These are phyloP conservation scores for Sclerodermus sp. DNA, from an alignment of 2,888 invertebrate genomes.

Conservation along the genomic window DNA sequence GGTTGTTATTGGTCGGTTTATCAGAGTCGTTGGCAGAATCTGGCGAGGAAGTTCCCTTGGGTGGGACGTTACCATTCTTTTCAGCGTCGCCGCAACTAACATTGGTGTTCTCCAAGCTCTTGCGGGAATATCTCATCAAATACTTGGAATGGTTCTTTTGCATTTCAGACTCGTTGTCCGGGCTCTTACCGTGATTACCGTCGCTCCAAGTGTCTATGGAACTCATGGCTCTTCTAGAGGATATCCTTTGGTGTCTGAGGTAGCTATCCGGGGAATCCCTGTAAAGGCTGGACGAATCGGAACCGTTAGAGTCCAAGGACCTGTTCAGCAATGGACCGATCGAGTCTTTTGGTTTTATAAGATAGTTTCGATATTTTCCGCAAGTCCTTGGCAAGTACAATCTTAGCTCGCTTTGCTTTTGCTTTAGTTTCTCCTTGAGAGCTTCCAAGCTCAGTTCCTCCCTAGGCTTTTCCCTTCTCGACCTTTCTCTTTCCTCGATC, in stretches of 20 bases:
- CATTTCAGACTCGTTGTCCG: background rate
- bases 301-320: conserved; percentile 6
- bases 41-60: too few relatives aligned
- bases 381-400: conserved; percentile 39
- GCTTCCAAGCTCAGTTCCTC: conserved; percentile 29
- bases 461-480: conserved; percentile 8
- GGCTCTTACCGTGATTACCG: background rate
- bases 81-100: conserved; percentile 5
- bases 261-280: conserved; percentile 10
- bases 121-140: conserved; percentile 27
- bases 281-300: background rate
- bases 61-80: background rate
- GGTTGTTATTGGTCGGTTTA: background rate
- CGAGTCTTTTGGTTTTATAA: conserved; percentile 9
- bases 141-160: conserved; percentile 7
- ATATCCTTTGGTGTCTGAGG: background rate
- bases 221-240: background rate
- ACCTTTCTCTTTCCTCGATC: conserved; percentile 26
- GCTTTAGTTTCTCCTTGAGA: conserved; percentile 34
- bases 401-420: conserved; percentile 40
- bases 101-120: conserved; percentile 42
- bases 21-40: background rate
- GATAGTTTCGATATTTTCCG: conserved; percentile 30
- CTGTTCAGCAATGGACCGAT: conserved; percentile 4
- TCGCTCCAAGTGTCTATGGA: background rate